Evolutionary conservation across 2,797 vertebrate species (phyloP).

Genomic region (Smutsia temminckii): DNA sequence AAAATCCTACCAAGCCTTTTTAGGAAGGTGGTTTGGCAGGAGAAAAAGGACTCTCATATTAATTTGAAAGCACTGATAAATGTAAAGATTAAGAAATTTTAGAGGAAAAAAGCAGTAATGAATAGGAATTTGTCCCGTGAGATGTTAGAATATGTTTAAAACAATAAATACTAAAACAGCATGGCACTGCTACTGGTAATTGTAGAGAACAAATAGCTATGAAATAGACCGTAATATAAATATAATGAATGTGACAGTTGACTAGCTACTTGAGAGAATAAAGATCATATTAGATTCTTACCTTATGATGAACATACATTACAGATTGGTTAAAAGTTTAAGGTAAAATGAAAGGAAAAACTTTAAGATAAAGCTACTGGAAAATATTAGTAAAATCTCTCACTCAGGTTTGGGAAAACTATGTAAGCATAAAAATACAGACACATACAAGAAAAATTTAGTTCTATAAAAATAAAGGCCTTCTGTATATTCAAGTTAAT

Average conservation of each 20-base stretch:
- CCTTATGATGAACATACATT: conserved; percentile 20
- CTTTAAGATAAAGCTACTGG: not conserved
- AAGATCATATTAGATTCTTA: not conserved
- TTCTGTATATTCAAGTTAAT: not conserved
- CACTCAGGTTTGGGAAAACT: not conserved
- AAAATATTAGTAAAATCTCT: conserved; percentile 34
- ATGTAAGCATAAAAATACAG: not conserved
- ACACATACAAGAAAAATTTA: not conserved
- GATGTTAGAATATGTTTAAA: not conserved
- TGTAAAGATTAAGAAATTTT: not conserved
- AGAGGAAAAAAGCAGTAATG: not conserved
- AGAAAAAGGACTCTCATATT: not conserved
- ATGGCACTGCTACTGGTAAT: not conserved
- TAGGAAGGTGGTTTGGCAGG: not conserved
- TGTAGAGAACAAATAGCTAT: not conserved
- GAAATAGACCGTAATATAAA: not conserved
- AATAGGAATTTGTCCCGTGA: not conserved
- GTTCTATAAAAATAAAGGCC: not conserved
- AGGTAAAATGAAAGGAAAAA: conserved; percentile 14
- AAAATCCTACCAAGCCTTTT: not conserved
- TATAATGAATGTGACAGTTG: not conserved
- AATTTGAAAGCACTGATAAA: not conserved
- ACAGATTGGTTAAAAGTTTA: not conserved
- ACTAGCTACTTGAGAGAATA: not conserved
- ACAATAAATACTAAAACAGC: not conserved